Percentiles rank a stretch among this genome's conserved stretches.
Conservation (phyloP, 2,797 vertebrate species). For the Eulemur coronatus region DNA sequence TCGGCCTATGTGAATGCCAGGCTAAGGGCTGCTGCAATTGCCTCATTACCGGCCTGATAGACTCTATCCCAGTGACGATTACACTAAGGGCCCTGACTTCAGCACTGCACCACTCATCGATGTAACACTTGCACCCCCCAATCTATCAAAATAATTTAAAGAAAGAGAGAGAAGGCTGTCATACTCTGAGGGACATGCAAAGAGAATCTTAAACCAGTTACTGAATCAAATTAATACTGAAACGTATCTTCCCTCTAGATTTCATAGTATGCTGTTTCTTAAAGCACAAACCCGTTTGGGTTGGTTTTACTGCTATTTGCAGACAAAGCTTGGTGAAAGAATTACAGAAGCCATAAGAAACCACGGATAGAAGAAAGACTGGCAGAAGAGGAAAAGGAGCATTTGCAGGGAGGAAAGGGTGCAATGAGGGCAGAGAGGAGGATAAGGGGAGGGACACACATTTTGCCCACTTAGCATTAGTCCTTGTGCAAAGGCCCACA, state of each 20-base stretch:
- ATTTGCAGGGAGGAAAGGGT: not conserved
- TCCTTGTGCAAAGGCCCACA: not conserved
- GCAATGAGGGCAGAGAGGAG: not conserved
- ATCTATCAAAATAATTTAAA: no score
- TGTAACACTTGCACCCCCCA: no score
- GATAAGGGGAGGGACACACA: accelerated
- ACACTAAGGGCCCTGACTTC: no score
- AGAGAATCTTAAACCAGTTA: no score
- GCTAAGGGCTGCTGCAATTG: not conserved
- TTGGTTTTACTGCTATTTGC: not conserved
- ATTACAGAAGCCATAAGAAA: no score
- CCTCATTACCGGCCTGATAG: not conserved
- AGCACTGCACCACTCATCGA: no score
- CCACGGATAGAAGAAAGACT: not conserved
- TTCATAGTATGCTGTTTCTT: not conserved
- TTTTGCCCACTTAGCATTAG: not conserved
- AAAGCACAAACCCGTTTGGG: not conserved
- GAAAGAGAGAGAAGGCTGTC: not conserved
- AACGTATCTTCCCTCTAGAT: not conserved
- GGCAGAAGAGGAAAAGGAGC: not conserved
- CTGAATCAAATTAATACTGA: not conserved
- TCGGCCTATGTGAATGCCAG: not conserved
- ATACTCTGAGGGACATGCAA: not conserved
- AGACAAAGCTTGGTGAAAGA: not conserved
- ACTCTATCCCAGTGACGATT: no score